phyloP scores from a whole-genome alignment of 1,140 invertebrate genomes.

The Bombyx mandarina region DNA sequence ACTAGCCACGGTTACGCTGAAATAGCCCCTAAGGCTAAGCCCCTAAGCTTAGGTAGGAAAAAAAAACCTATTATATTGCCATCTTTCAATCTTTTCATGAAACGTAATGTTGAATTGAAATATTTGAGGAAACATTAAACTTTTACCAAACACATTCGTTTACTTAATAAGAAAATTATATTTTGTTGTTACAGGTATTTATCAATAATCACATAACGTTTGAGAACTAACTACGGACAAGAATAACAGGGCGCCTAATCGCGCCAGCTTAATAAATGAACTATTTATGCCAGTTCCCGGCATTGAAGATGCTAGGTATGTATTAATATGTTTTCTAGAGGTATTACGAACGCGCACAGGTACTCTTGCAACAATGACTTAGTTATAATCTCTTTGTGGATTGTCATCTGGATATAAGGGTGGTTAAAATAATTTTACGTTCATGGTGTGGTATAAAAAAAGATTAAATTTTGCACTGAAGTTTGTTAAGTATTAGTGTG shows the following conservation, averaged over 20 bases:
- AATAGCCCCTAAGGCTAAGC: too few relatives aligned
- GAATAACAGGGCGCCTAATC: slow-evolving; percentile 38
- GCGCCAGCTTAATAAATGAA: slow-evolving; percentile 54
- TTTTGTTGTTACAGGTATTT: not conserved
- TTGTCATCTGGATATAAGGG: too few relatives aligned
- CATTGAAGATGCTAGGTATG: slow-evolving; percentile 62
- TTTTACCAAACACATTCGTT: not conserved
- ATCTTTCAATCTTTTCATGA: slow-evolving; percentile 7
- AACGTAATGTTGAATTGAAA: not conserved
- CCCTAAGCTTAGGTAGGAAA: slow-evolving; percentile 19
- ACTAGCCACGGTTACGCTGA: too few relatives aligned
- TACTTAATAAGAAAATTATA: not conserved
- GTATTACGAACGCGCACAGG: too few relatives aligned
- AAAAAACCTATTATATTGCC: too few relatives aligned
- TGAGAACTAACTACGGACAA: slow-evolving; percentile 35
- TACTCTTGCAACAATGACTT: too few relatives aligned
- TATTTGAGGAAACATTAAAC: not conserved
- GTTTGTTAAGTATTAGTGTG: too few relatives aligned
- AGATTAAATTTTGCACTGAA: too few relatives aligned
- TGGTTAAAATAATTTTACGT: too few relatives aligned
- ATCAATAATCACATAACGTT: not conserved
- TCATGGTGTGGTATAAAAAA: too few relatives aligned
- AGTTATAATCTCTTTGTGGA: too few relatives aligned
- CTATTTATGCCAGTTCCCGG: slow-evolving; percentile 63
- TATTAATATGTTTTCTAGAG: slow-evolving; percentile 4